Evolutionary conservation across 2,113 vertebrate genomes (phyloP), one percentile per base, ranked within the genome.

Genomic region (Arenaria interpres): DNA sequence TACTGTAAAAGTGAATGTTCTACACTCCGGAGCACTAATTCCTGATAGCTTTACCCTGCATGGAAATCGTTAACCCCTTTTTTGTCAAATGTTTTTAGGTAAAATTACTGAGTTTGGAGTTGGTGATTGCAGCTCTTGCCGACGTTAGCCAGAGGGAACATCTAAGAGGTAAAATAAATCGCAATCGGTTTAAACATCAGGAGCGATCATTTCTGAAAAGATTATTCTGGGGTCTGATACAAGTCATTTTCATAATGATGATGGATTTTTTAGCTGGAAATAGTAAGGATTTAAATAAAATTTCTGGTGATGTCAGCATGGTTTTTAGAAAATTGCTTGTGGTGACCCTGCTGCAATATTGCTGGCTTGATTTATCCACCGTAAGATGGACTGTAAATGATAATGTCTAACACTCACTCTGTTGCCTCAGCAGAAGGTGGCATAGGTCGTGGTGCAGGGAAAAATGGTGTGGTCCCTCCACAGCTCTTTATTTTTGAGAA

Each of bases 1-100:
- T 99, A 98, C 98, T 97, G 98, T 98, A 98, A 98, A 98, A 98
- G 97, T 48, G 95, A 97, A 98, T 95, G 97, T 97, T 98, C 98
- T 98, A 97, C 98, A 98, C 97, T 97, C 92, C 53, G 5, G 45
- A 97, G 95, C 86, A 91, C 92, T 97, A 97, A 89, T 96, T 97
- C 97, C 96, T 96, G 64, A 64, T 96, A 89, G 97, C 96, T 97
- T 96, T 94, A 97, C 53, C 69, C 93, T 92, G 91, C 93, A 77
- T 81, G 50, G 88, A 95, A 69, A 89, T 80, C 56, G 7, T 98
- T 98, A 98, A 98, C 97, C 95, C 97, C 93, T 97, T 96, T 87
- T 91, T 84, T 89, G 94, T 97, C 95, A 88, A n/a, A 94, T 12
- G 7, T 54, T 97, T 98, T 97, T 93, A 76, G 87, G 75, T 30